phyloP scores from a whole-genome alignment of 2,113 vertebrate species.

The Cichladusa arquata region DNA sequence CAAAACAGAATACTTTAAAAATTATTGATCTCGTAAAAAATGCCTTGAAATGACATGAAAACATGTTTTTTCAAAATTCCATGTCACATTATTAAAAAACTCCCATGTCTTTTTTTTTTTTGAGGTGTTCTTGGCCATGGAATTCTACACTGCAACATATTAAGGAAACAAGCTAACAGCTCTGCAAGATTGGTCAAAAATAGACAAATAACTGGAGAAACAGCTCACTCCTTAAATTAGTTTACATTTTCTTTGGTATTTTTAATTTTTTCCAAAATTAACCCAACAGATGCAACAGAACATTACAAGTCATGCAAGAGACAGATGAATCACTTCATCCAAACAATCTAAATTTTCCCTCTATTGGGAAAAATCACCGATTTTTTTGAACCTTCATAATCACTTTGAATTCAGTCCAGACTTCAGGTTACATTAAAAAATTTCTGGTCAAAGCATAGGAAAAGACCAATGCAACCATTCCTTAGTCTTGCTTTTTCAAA shows the following conservation, averaged over 20 bases:
- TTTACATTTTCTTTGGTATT: not conserved
- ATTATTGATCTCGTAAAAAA: not conserved
- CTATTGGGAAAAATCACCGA: not conserved
- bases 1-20: not conserved
- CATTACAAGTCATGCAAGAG: not conserved
- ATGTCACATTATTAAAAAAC: not conserved
- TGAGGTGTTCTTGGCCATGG: not conserved
- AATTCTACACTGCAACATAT: not conserved
- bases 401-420: not conserved
- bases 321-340: not conserved
- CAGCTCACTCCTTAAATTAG: not conserved
- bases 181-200: not conserved
- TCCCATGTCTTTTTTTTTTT: not conserved
- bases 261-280: not conserved
- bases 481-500: not conserved
- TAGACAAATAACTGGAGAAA: not conserved
- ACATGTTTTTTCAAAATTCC: not conserved
- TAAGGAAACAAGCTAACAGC: not conserved
- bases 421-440: not conserved
- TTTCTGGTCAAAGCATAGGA: not conserved
- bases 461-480: not conserved
- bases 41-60: not conserved
- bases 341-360: not conserved
- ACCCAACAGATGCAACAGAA: not conserved
- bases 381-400: not conserved